Evolutionary conservation across 2,888 invertebrate genomes (phyloP), one percentile per base, ranked within the genome.

Genomic region (Linnaemya tessellans): DNA sequence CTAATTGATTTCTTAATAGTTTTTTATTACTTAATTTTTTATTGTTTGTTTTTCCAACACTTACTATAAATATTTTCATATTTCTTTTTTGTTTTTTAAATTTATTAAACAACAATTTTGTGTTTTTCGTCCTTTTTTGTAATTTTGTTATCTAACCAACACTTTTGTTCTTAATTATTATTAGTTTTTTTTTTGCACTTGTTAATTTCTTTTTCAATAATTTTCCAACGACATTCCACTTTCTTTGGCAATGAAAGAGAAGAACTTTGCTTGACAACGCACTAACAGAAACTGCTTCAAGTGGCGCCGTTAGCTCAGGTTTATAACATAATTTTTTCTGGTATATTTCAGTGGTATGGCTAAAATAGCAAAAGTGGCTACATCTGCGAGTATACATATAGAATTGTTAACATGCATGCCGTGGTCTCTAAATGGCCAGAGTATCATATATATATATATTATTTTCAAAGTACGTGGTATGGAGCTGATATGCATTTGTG

Each of bases 221-320:
- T 38, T 64, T 71, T 65, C 46, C 11, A 41, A 71, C n/a, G 41
- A 15, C 65, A 75, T 43, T 41, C 68, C 58, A 65, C 81, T 84
- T 81, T 84, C 79, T 73, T 74, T 82, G 70, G 38, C 51, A 56
- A 22, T 70, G 81, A 73, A 74, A 84, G 73, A 84, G 60, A 80
- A 89, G 89, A 90, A 90, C 89, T 89, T 90, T 90, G 89, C 90
- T 89, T 89, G 89, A 88, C 91, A 90, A 90, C 90, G 89, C 88
- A 90, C 89, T 88, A 89, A 89, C 90, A 91, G 90, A 89, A 90
- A 92, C 92, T 92, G 92, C 90, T 90, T 88, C 49, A 88, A 89
- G 89, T 88, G 89, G 88, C 89, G 88, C 88, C 87, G 82, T 80
- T 82, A 87, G 83, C 89, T 88, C 88, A 88, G 88, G 91, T 91